Evolutionary conservation across 30 jellyfish, hydroid and myxozoan species (phyloP).

Genomic region (Nemopilema nomurai): DNA sequence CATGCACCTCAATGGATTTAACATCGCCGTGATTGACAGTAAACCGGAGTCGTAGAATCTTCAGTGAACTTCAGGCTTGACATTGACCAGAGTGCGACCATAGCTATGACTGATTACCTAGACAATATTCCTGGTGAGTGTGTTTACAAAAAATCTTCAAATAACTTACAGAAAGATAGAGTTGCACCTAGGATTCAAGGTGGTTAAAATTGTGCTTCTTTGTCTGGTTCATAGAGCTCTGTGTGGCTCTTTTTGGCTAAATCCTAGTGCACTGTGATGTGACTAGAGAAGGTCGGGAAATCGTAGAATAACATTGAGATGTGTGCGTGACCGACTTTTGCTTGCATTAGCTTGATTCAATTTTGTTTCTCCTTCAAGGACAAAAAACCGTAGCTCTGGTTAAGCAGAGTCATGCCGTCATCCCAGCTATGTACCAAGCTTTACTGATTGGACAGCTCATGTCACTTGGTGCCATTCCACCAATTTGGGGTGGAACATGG

Average conservation of each 20-base stretch:
- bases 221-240: too few species aligned
- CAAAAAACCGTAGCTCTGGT: slow-evolving; percentile 67
- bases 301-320: too few species aligned
- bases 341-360: too few species aligned
- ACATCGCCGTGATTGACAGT: slow-evolving; percentile 49
- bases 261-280: too few species aligned
- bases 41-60: slow-evolving; percentile 70
- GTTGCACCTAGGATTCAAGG: too few species aligned
- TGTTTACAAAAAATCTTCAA: too few species aligned
- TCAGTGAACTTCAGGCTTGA: slow-evolving; percentile 79
- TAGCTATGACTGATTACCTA: slow-evolving; percentile 34
- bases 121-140: slow-evolving; percentile 46
- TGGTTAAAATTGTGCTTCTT: too few species aligned
- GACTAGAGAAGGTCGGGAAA: too few species aligned
- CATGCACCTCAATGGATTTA: slow-evolving; percentile 77
- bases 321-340: too few species aligned
- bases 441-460: slow-evolving; percentile 53
- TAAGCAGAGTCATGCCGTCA: slow-evolving; percentile 83
- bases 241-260: too few species aligned
- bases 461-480: slow-evolving; percentile 86
- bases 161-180: too few species aligned
- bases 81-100: slow-evolving; percentile 64
- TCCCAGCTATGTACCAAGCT: slow-evolving; percentile 40
- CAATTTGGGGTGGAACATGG: slow-evolving; percentile 61
- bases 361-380: too few species aligned